Percentiles rank a stretch among this genome's conserved stretches.
Evolutionary conservation across 2,797 vertebrate genomes (phyloP).

Genomic region (Malacoraja senta): DNA sequence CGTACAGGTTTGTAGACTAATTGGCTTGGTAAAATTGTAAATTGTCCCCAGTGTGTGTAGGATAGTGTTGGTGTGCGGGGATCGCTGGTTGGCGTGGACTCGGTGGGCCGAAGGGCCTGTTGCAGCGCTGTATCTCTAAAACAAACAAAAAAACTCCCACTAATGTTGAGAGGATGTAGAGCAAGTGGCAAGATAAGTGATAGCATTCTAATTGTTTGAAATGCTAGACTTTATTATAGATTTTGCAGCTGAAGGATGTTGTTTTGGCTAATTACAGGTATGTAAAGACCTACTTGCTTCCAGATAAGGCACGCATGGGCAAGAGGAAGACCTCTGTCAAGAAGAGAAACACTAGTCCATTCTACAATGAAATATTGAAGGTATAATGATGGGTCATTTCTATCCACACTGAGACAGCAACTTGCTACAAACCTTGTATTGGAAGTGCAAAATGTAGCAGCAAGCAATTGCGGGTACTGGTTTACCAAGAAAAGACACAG

Average conservation of each 20-base stretch:
- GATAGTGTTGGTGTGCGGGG: no score
- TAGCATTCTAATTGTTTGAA: not conserved
- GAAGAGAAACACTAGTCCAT: conserved; percentile 55
- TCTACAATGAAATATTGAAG: conserved; percentile 58
- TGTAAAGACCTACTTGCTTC: conserved; percentile 60
- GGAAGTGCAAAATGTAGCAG: not conserved
- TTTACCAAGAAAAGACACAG: no score
- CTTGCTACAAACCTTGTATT: not conserved
- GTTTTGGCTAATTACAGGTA: conserved; percentile 50
- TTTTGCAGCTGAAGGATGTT: not conserved
- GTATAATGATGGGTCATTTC: conserved; percentile 40
- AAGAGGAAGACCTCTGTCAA: conserved; percentile 61
- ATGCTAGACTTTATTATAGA: not conserved
- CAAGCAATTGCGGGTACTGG: no score
- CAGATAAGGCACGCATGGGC: conserved; percentile 62
- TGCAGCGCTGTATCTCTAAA: no score
- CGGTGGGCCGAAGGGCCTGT: no score
- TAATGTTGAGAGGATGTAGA: not conserved
- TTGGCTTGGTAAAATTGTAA: no score
- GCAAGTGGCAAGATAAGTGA: not conserved
- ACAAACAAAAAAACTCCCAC: not conserved
- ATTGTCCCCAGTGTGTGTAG: no score
- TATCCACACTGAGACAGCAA: not conserved
- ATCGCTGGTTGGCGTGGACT: no score
- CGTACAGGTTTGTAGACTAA: no score